Percentiles rank a stretch among this genome's conserved stretches.
phyloP scores from a whole-genome alignment of 2,888 invertebrate genomes.

The Anaspis maculata region DNA sequence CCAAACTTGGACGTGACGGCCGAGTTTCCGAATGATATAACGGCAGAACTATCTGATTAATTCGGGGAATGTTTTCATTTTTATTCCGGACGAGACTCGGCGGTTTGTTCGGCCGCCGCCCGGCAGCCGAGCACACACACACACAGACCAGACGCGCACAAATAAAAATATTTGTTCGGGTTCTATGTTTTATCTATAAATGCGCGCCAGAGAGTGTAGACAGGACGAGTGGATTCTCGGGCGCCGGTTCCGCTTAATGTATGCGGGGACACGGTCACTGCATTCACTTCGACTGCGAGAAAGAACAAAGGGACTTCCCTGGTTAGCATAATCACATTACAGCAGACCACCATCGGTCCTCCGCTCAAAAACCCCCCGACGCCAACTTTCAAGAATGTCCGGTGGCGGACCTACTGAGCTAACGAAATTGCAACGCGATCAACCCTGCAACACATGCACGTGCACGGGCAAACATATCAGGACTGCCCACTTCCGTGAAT shows the following conservation, averaged over 20 bases:
- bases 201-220: too few relatives aligned
- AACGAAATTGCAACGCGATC: conserved; percentile 15
- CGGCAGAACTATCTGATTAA: too few relatives aligned
- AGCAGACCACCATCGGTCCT: conserved; percentile 8
- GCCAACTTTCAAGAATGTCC: conserved; percentile 5
- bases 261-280: conserved; percentile 19
- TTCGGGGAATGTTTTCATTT: too few relatives aligned
- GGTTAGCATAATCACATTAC: conserved; percentile 20
- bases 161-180: conserved; percentile 8
- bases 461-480: conserved; percentile 12
- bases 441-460: too few relatives aligned
- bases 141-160: conserved; percentile 4
- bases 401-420: conserved; percentile 3
- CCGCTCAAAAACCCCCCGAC: conserved; percentile 8
- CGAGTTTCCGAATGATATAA: too few relatives aligned
- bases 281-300: conserved; percentile 15
- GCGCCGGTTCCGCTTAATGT: conserved; percentile 15
- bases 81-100: too few relatives aligned
- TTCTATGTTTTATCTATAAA: conserved; percentile 10
- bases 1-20: too few relatives aligned
- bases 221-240: conserved; percentile 6
- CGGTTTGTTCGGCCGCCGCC: too few relatives aligned
- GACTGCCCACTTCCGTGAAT: conserved; percentile 8
- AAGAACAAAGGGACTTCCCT: conserved; percentile 19
- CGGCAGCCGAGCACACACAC: too few relatives aligned